These are phyloP conservation scores for Ceyx cyanopectus DNA, from an alignment of 2,113 vertebrate genomes.

Conservation along the genomic window DNA sequence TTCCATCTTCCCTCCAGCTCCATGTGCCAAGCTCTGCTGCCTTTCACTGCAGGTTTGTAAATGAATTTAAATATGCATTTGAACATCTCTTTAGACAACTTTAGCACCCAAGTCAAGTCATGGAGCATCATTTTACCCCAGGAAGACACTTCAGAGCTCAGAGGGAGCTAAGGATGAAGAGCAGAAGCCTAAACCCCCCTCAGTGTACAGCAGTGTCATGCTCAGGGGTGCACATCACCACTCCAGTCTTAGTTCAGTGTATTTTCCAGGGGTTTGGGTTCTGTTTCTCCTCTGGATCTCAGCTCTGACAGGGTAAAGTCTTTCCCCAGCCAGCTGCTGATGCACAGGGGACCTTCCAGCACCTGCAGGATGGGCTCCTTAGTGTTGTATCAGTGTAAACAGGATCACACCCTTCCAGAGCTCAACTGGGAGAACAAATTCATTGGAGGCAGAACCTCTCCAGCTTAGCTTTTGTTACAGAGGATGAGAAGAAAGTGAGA, in stretches of 20 bases:
- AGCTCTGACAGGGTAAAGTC: not conserved
- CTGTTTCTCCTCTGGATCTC: not conserved
- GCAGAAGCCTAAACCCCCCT: not conserved
- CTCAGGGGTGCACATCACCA: not conserved
- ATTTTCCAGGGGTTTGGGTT: not conserved
- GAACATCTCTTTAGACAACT: not conserved
- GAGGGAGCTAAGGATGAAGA: conserved; percentile 1
- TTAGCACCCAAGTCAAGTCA: conserved; percentile 50
- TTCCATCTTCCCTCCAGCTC: not conserved
- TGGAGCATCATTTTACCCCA: conserved; percentile 8
- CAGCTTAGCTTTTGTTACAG: not conserved
- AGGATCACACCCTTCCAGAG: not conserved
- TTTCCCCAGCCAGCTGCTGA: not conserved
- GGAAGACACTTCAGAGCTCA: conserved; percentile 44
- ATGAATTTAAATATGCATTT: not conserved
- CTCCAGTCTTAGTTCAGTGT: not conserved
- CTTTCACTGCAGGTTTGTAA: not conserved
- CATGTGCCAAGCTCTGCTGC: not conserved
- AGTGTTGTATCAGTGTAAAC: not conserved
- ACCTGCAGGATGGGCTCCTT: not conserved
- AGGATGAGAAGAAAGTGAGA: not conserved
- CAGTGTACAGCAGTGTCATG: not conserved
- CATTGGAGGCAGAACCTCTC: not conserved
- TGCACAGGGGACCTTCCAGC: not conserved
- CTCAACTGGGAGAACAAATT: not conserved